phyloP scores from a whole-genome alignment of 92 coral and sea anemone species.

The Umimayanthus chanpuru region DNA sequence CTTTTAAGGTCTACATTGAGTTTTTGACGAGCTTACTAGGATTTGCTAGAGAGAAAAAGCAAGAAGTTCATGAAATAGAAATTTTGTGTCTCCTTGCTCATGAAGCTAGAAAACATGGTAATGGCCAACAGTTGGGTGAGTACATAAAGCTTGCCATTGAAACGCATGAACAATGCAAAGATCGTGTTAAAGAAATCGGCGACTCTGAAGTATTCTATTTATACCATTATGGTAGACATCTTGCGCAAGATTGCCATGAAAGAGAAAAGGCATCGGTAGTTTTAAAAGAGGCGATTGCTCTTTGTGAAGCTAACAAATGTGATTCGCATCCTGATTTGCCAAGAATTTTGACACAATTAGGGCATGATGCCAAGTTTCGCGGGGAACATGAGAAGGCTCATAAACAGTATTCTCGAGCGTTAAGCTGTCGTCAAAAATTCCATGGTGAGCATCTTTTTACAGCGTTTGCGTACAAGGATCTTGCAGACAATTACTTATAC shows the following conservation, averaged over 20 bases:
- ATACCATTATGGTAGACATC: slow-evolving; percentile 40
- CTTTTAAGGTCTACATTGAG: slow-evolving; percentile 19
- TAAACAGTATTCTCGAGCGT: slow-evolving; percentile 23
- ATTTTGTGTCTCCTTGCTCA: slow-evolving; percentile 49
- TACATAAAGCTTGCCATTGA: slow-evolving; percentile 7
- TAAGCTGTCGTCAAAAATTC: background rate
- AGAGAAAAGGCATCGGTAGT: background rate
- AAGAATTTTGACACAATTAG: slow-evolving; percentile 7
- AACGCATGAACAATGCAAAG: background rate
- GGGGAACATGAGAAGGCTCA: slow-evolving; percentile 25
- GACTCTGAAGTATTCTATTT: slow-evolving; percentile 40
- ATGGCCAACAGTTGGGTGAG: background rate
- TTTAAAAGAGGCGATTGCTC: background rate
- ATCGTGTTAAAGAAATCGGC: background rate
- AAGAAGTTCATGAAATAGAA: slow-evolving; percentile 28
- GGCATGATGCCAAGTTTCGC: slow-evolving; percentile 1
- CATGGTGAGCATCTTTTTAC: slow-evolving; percentile 47
- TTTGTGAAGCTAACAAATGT: background rate
- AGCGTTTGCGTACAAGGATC: slow-evolving; percentile 52
- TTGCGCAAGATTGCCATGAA: slow-evolving; percentile 31
- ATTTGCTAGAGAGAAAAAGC: background rate
- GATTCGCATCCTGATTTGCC: slow-evolving; percentile 21
- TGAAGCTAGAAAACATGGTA: slow-evolving; percentile 36
- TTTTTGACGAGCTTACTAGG: slow-evolving; percentile 29
- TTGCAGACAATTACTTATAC: slow-evolving; percentile 43